A percentile compares a stretch with the other conserved stretches of the same genome.
Conservation (phyloP, 30 jellyfish, hydroid and myxozoan species). For the Catostylus mosaicus region DNA sequence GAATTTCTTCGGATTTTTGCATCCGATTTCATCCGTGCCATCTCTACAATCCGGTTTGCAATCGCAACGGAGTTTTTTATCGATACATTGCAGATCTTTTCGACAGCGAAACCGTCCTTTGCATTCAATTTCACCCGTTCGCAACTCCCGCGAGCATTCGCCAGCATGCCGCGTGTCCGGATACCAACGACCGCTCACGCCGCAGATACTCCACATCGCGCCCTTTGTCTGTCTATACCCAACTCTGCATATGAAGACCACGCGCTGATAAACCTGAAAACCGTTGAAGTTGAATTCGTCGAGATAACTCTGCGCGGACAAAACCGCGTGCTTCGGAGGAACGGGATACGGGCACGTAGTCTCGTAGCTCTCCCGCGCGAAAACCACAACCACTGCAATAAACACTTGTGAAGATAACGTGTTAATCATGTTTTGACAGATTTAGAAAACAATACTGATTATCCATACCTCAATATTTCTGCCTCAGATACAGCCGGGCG, state of each 20-base stretch:
- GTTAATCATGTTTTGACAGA: slow-evolving; percentile 5
- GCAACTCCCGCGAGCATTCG: slow-evolving; percentile 58
- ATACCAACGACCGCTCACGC: slow-evolving; percentile 57
- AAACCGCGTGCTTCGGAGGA: slow-evolving; percentile 58
- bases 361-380: slow-evolving; percentile 6
- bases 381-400: slow-evolving; percentile 4
- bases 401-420: neutral
- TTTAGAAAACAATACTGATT: neutral
- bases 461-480: no score
- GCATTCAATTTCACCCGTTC: slow-evolving; percentile 52
- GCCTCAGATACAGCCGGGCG: no score
- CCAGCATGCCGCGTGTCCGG: slow-evolving; percentile 69
- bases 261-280: slow-evolving; percentile 64
- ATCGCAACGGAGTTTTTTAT: slow-evolving; percentile 58
- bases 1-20: slow-evolving; percentile 56
- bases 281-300: slow-evolving; percentile 47
- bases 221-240: slow-evolving; percentile 62
- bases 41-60: slow-evolving; percentile 69
- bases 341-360: slow-evolving; percentile 59
- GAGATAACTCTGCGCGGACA: slow-evolving; percentile 49
- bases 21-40: slow-evolving; percentile 68
- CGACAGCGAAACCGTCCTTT: slow-evolving; percentile 56
- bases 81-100: slow-evolving; percentile 59
- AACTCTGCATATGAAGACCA: slow-evolving; percentile 45
- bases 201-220: slow-evolving; percentile 71